Evolutionary conservation across 2,113 vertebrate genomes (phyloP).

Genomic region (Catharus minimus): DNA sequence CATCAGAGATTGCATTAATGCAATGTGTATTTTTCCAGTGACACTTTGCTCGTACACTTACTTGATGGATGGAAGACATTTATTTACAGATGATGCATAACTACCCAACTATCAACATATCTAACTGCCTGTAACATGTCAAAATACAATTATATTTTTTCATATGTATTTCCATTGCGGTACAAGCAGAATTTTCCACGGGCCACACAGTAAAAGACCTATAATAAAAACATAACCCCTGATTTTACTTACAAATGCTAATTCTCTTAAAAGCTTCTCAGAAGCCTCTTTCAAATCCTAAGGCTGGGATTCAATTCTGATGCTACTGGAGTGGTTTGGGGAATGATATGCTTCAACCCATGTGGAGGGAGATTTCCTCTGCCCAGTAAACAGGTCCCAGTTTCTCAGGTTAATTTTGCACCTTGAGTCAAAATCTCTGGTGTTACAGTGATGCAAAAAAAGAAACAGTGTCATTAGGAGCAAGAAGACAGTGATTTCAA

Average conservation of each 20-base stretch:
- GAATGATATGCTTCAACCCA: not conserved
- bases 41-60: not conserved
- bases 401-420: not conserved
- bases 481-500: not conserved
- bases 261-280: not conserved
- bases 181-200: not conserved
- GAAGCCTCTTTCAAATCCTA: not conserved
- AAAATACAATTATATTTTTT: not conserved
- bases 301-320: not conserved
- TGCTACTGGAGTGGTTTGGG: not conserved
- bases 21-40: constrained; percentile 24
- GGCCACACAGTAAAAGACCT: not conserved
- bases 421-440: not conserved
- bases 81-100: constrained; percentile 27
- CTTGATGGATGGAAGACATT: constrained; percentile 17
- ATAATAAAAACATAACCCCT: not conserved
- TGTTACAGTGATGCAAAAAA: not conserved
- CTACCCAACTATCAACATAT: not conserved
- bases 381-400: not conserved
- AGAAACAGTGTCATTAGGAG: not conserved
- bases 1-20: constrained; percentile 21
- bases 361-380: not conserved
- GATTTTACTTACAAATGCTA: not conserved
- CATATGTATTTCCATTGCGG: not conserved
- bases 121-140: not conserved